Conservation (phyloP, 2,113 vertebrate genomes). For the Clarias magur region DNA sequence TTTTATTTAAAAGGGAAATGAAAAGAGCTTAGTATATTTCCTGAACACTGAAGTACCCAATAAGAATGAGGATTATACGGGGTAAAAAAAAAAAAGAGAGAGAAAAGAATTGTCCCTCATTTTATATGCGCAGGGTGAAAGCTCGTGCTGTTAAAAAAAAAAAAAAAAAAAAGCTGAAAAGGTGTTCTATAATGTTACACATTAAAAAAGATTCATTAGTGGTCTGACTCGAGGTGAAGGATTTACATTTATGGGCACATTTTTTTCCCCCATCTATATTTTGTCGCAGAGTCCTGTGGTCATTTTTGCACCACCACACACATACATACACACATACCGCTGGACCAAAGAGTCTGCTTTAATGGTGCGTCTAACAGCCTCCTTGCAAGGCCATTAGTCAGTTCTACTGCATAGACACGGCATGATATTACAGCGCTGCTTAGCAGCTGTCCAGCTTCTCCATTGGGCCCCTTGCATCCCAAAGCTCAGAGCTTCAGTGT, state of each 20-base stretch:
- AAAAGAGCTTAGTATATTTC: conserved; percentile 5
- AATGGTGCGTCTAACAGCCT: conserved; percentile 63
- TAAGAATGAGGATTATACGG: not conserved
- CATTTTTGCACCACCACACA: conserved; percentile 37
- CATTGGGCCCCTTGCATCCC: conserved; percentile 42
- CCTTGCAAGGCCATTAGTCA: conserved; percentile 65
- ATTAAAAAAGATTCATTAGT: conserved; percentile 25
- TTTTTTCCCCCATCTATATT: conserved; percentile 15
- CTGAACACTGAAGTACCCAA: conserved; percentile 13
- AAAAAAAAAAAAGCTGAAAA: not conserved
- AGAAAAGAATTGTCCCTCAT: not conserved
- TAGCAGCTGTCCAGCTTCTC: conserved; percentile 54
- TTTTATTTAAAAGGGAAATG: not conserved
- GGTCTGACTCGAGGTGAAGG: not conserved
- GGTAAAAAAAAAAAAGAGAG: not conserved
- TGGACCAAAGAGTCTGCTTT: conserved; percentile 49
- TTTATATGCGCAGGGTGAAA: conserved; percentile 17
- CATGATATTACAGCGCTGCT: conserved; percentile 56
- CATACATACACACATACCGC: conserved; percentile 33
- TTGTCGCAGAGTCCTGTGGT: conserved; percentile 8
- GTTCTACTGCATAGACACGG: conserved; percentile 58
- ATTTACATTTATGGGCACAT: conserved; percentile 24
- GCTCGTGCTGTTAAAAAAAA: not conserved
- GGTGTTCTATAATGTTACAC: not conserved
- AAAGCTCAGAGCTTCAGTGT: conserved; percentile 44